Percentiles rank a stretch among this genome's conserved stretches.
These are phyloP conservation scores for Drosophila austrosaltans DNA, from an alignment of 2,888 invertebrate genomes.

Conservation along the genomic window DNA sequence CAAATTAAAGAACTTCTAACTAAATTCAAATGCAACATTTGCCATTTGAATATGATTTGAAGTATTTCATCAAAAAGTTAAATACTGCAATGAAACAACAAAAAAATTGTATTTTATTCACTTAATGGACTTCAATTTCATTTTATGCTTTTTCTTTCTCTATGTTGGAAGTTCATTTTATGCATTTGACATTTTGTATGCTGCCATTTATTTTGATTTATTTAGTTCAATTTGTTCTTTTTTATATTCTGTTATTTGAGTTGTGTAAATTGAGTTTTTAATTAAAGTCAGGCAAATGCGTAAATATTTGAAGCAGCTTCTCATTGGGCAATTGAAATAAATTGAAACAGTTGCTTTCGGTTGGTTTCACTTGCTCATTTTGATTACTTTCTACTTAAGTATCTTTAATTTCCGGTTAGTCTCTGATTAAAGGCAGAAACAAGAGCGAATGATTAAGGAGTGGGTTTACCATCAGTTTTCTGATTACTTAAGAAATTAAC, in stretches of 20 bases:
- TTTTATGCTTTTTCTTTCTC: not conserved
- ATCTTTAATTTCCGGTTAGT: conserved; percentile 33
- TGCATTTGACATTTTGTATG: conserved; percentile 7
- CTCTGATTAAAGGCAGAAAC: not conserved
- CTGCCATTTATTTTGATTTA: conserved; percentile 51
- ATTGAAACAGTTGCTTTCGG: conserved; percentile 25
- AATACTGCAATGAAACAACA: not conserved
- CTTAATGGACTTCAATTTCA: not conserved
- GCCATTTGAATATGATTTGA: not conserved
- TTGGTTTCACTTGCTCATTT: conserved; percentile 2
- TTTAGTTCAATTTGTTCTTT: conserved; percentile 28
- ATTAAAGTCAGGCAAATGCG: conserved; percentile 24
- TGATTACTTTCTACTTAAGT: conserved; percentile 14
- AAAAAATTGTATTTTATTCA: not conserved
- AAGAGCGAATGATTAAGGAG: conserved; percentile 9
- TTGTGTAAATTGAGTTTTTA: conserved; percentile 40
- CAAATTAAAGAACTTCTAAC: not conserved
- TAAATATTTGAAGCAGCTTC: not conserved
- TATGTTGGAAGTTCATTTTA: not conserved
- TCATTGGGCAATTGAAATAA: conserved; percentile 16
- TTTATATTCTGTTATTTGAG: conserved; percentile 34
- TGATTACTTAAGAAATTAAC: conserved; percentile 21
- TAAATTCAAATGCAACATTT: not conserved
- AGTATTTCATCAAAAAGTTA: not conserved
- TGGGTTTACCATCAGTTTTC: not conserved